Conservation (phyloP, 2,113 vertebrate species). For the Aphyosemion australe region DNA sequence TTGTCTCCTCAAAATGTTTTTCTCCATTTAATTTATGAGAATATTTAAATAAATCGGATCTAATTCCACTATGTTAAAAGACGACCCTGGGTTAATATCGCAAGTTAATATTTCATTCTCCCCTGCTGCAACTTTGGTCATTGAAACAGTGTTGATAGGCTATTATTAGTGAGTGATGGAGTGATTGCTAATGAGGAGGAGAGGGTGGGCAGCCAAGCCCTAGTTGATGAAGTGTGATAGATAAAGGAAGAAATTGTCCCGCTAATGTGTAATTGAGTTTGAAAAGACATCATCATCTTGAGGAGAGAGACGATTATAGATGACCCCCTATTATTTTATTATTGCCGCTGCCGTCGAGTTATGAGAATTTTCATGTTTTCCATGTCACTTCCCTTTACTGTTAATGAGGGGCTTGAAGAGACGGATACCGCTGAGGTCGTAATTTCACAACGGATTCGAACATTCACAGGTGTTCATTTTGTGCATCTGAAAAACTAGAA, state of each 20-base stretch:
- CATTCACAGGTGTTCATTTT: conserved; percentile 28
- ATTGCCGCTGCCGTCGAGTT: conserved; percentile 47
- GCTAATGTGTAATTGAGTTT: conserved; percentile 78
- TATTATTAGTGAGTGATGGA: conserved; percentile 79
- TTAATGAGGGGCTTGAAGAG: conserved; percentile 44
- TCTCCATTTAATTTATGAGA: conserved; percentile 42
- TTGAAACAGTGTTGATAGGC: conserved; percentile 74
- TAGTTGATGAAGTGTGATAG: conserved; percentile 77
- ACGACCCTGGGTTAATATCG: conserved; percentile 60
- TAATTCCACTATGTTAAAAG: conserved; percentile 58
- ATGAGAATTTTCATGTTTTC: conserved; percentile 57
- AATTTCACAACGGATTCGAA: conserved; percentile 56
- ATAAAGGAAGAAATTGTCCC: conserved; percentile 72
- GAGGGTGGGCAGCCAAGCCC: conserved; percentile 57
- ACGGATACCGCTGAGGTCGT: conserved; percentile 34
- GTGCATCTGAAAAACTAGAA: conserved; percentile 18
- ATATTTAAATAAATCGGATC: conserved; percentile 51
- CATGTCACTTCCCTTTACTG: conserved; percentile 58
- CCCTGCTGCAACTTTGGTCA: conserved; percentile 70
- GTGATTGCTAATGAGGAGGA: conserved; percentile 74
- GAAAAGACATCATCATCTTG: conserved; percentile 72
- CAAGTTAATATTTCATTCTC: conserved; percentile 79
- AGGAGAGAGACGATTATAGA: conserved; percentile 64
- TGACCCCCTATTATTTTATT: conserved; percentile 67
- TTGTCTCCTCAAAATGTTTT: conserved; percentile 16